These are phyloP conservation scores for Trichoplusia ni DNA, from an alignment of 1,140 invertebrate species.

Conservation along the genomic window DNA sequence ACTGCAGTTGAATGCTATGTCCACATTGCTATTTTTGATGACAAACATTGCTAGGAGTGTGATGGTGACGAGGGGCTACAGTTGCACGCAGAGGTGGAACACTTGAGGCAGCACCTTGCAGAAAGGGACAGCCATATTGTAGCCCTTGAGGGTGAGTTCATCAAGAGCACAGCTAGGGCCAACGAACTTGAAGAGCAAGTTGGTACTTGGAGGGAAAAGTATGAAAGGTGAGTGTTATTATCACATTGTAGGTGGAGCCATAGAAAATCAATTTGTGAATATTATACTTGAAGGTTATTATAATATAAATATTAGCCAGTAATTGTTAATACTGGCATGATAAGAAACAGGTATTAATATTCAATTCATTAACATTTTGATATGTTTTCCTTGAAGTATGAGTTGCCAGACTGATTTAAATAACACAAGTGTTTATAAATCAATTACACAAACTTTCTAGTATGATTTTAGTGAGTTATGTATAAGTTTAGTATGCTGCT, in stretches of 20 bases:
- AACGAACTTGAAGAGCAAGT: conserved; percentile 92
- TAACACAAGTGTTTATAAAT: no score
- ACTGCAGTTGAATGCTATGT: background rate
- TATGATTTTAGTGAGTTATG: no score
- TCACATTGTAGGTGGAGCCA: background rate
- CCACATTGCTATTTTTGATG: conserved; percentile 55
- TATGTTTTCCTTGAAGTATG: no score
- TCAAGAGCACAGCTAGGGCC: conserved; percentile 89
- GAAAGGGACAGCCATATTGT: conserved; percentile 92
- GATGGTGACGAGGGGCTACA: conserved; percentile 83
- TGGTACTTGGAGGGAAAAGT: conserved; percentile 94
- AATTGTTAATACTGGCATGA: no score
- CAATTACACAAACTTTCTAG: no score
- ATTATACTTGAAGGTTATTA: background rate
- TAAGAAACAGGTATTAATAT: no score
- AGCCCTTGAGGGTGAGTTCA: conserved; percentile 92
- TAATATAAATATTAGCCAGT: background rate
- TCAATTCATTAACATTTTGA: no score
- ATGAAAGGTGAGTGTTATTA: conserved; percentile 87
- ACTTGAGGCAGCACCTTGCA: conserved; percentile 89
- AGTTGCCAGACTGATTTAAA: no score
- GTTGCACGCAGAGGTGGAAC: conserved; percentile 93
- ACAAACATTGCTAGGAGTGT: conserved; percentile 72
- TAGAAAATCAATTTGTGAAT: background rate
- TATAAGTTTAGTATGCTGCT: no score